These are phyloP conservation scores for Teinopalpus imperialis DNA, from an alignment of 2,888 invertebrate species.

Conservation along the genomic window DNA sequence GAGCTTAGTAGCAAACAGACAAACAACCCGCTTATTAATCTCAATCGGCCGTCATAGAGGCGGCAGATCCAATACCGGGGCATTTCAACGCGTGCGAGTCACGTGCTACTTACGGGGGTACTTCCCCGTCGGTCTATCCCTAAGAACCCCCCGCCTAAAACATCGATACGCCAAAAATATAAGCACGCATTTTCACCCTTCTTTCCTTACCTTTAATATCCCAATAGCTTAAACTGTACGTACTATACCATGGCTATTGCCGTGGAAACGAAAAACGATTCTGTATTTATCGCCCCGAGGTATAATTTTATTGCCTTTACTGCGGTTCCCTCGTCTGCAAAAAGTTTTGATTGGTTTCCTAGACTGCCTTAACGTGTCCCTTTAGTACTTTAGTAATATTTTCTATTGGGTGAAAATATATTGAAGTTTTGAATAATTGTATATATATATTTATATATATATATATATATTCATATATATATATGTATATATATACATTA, in stretches of 20 bases:
- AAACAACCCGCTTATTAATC: slow-evolving; percentile 29
- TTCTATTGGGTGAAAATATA: too few species aligned
- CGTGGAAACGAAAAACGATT: slow-evolving; percentile 32
- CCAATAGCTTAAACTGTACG: slow-evolving; percentile 20
- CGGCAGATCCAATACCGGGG: slow-evolving; percentile 25
- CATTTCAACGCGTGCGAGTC: slow-evolving; percentile 29
- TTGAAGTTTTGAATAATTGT: too few species aligned
- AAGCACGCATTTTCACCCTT: slow-evolving; percentile 23
- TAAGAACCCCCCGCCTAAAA: slow-evolving; percentile 4
- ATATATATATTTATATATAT: too few species aligned
- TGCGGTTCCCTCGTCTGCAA: slow-evolving; percentile 25
- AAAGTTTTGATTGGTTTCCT: slow-evolving; percentile 27
- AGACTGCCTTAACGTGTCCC: background rate
- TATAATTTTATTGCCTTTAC: slow-evolving; percentile 48
- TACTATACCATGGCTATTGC: slow-evolving; percentile 17
- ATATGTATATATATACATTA: too few species aligned
- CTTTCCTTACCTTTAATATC: slow-evolving; percentile 10
- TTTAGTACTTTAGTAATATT: too few species aligned
- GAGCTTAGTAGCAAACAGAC: slow-evolving; percentile 34
- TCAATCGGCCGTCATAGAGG: slow-evolving; percentile 27
- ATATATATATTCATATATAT: too few species aligned
- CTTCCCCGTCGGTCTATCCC: slow-evolving; percentile 18
- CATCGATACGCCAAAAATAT: slow-evolving; percentile 2
- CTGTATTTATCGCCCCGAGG: slow-evolving; percentile 45
- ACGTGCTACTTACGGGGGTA: slow-evolving; percentile 32